These are phyloP conservation scores for Panthera uncia DNA, from an alignment of 2,113 vertebrate species.

Conservation along the genomic window DNA sequence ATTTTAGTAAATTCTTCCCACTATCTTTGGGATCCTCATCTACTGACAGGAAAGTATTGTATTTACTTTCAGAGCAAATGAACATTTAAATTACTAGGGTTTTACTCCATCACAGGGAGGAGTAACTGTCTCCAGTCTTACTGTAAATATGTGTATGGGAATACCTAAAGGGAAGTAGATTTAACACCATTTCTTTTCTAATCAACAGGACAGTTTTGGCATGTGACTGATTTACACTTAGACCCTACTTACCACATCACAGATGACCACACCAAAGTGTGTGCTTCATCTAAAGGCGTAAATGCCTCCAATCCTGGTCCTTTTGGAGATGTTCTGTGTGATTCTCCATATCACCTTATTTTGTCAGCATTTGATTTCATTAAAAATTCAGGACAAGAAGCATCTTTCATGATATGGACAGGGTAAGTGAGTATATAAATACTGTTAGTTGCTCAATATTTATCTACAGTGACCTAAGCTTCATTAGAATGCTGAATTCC, in stretches of 20 bases:
- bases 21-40: neutral
- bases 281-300: conserved; percentile 93
- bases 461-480: neutral
- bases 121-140: neutral
- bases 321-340: conserved; percentile 95
- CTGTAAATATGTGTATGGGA: neutral
- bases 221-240: conserved; percentile 96
- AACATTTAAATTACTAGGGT: neutral
- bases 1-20: neutral
- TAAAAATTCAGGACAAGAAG: conserved; percentile 84
- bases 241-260: conserved; percentile 94
- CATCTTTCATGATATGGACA: conserved; percentile 98
- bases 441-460: neutral
- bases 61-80: neutral
- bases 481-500: neutral
- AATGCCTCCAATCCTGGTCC: conserved; percentile 90
- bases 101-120: neutral
- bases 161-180: conserved; percentile 43
- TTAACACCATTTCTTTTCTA: conserved; percentile 72
- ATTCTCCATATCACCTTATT: conserved; percentile 96
- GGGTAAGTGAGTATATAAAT: conserved; percentile 87
- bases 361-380: conserved; percentile 94
- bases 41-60: neutral
- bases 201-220: conserved; percentile 94
- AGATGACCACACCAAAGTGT: conserved; percentile 92